Percentiles rank a stretch among this genome's conserved stretches.
phyloP scores from a whole-genome alignment of 2,113 vertebrate species.

The Corythaixoides concolor region DNA sequence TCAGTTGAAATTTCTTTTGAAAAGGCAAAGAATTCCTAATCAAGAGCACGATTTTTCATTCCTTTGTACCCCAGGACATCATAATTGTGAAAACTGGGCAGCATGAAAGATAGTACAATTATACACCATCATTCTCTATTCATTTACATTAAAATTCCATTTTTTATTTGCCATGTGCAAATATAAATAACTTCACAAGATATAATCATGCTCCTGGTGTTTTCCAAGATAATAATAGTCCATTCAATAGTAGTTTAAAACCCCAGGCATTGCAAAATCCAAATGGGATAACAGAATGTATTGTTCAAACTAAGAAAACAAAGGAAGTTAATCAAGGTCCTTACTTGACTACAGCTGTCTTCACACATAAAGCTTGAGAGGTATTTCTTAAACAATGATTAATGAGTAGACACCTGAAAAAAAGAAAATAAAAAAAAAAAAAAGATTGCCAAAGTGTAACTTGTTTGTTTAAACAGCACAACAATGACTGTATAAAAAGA shows the following conservation, averaged over 20 bases:
- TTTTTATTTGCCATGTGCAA: not conserved
- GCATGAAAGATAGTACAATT: not conserved
- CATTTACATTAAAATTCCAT: not conserved
- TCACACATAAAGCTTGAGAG: not conserved
- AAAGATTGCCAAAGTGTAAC: not conserved
- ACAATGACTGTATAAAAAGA: not conserved
- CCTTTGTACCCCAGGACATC: not conserved
- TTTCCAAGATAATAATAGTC: constrained; percentile 24
- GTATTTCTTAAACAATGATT: constrained; percentile 16
- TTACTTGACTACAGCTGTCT: not conserved
- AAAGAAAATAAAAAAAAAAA: not conserved
- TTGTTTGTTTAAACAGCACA: not conserved
- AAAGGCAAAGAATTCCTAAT: constrained; percentile 34
- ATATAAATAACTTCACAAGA: not conserved
- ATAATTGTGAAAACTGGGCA: not conserved
- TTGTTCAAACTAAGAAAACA: constrained; percentile 42
- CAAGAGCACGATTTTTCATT: not conserved
- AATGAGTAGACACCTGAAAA: not conserved
- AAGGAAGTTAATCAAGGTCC: constrained; percentile 39
- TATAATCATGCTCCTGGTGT: constrained; percentile 11
- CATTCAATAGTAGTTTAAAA: constrained; percentile 9
- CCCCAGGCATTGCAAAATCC: not conserved
- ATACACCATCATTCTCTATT: not conserved
- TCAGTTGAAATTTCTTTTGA: not conserved
- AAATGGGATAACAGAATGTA: constrained; percentile 6